Conservation (phyloP, 2,797 vertebrate genomes). For the Enteromius fasciolatus region DNA sequence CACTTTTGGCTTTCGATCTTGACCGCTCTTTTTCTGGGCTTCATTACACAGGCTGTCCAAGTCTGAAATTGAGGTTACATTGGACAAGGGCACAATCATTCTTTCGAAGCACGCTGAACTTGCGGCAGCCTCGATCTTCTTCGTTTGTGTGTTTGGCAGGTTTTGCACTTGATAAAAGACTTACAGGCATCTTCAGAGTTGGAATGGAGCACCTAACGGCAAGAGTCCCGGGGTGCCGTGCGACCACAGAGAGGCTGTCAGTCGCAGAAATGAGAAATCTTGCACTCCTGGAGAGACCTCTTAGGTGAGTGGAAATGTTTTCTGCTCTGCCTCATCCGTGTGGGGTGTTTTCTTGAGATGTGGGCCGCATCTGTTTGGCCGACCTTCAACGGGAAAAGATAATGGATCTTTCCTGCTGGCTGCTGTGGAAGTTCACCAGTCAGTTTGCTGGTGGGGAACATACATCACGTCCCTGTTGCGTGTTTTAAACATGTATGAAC, state of each 20-base stretch:
- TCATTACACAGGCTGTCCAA: constrained; percentile 52
- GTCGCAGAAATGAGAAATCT: constrained; percentile 77
- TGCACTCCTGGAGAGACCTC: constrained; percentile 70
- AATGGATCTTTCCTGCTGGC: constrained; percentile 70
- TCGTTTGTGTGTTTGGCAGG: constrained; percentile 49
- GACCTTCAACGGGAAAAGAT: constrained; percentile 75
- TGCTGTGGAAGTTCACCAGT: constrained; percentile 73
- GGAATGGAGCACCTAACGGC: constrained; percentile 53
- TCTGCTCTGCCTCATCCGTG: constrained; percentile 55
- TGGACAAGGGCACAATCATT: constrained; percentile 54
- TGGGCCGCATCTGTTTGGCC: constrained; percentile 74
- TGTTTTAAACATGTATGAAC: constrained; percentile 61
- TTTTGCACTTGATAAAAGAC: constrained; percentile 37
- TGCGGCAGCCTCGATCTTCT: constrained; percentile 27
- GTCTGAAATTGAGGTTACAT: constrained; percentile 52
- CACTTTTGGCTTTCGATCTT: constrained; percentile 23
- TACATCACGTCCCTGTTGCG: constrained; percentile 25
- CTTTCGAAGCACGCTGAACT: constrained; percentile 33
- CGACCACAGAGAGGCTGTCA: constrained; percentile 74
- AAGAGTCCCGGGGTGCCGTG: constrained; percentile 65
- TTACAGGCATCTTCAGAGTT: constrained; percentile 13
- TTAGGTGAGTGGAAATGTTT: constrained; percentile 75
- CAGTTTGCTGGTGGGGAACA: constrained; percentile 54
- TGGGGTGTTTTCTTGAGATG: constrained; percentile 59
- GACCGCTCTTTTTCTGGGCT: constrained; percentile 42